Percentiles rank a stretch among this genome's conserved stretches.
These are phyloP conservation scores for Pangasianodon gigas DNA, from an alignment of 2,113 vertebrate species.

Conservation along the genomic window DNA sequence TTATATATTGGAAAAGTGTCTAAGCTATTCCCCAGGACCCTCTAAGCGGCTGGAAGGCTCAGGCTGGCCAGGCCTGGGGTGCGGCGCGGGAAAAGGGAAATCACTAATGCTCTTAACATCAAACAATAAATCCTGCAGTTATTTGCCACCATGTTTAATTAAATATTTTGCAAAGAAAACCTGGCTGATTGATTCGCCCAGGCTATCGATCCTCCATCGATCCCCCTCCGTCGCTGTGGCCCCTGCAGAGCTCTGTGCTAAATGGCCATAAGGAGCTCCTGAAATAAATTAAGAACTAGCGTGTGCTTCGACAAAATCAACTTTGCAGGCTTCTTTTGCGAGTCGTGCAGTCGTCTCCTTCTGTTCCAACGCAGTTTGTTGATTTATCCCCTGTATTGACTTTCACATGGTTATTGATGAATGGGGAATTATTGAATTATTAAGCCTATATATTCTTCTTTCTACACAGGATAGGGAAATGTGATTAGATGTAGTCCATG, in stretches of 20 bases:
- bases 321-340: slow-evolving; percentile 35
- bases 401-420: slow-evolving; percentile 28
- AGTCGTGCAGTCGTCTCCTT: background rate
- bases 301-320: slow-evolving; percentile 45
- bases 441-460: slow-evolving; percentile 40
- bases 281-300: slow-evolving; percentile 69
- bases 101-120: slow-evolving; percentile 88
- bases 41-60: slow-evolving; percentile 81
- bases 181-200: slow-evolving; percentile 85
- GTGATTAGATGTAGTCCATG: slow-evolving; percentile 21
- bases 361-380: background rate
- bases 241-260: slow-evolving; percentile 77
- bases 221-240: slow-evolving; percentile 72
- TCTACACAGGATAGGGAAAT: slow-evolving; percentile 22
- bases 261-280: slow-evolving; percentile 71
- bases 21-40: slow-evolving; percentile 81
- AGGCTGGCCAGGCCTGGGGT: slow-evolving; percentile 76
- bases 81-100: slow-evolving; percentile 85
- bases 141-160: slow-evolving; percentile 90
- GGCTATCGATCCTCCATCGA: slow-evolving; percentile 84
- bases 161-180: slow-evolving; percentile 93
- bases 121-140: slow-evolving; percentile 86
- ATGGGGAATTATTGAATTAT: slow-evolving; percentile 42
- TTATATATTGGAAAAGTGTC: slow-evolving; percentile 93
- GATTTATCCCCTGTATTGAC: slow-evolving; percentile 33